phyloP scores from a whole-genome alignment of 2,888 invertebrate species.

The Sylvicola cinctus region DNA sequence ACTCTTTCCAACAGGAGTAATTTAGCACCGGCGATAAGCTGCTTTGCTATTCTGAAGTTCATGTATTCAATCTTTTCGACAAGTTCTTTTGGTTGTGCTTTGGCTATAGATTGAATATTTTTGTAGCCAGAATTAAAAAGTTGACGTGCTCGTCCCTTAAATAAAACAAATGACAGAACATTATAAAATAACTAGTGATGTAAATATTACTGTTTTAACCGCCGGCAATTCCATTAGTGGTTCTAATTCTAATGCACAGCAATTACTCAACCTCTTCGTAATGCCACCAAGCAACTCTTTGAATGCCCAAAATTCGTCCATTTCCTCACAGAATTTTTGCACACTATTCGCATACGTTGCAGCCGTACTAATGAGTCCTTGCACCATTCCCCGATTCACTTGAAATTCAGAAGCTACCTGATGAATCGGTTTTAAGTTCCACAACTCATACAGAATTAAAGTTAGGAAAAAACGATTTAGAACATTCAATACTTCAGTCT shows the following conservation, averaged over 20 bases:
- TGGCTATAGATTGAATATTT: slow-evolving; percentile 54
- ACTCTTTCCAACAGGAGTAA: slow-evolving; percentile 63
- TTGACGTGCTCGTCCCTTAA: slow-evolving; percentile 63
- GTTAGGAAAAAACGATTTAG: slow-evolving; percentile 68
- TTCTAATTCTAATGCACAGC: slow-evolving; percentile 58
- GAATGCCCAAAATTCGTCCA: slow-evolving; percentile 68
- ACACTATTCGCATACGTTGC: slow-evolving; percentile 56
- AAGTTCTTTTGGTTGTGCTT: slow-evolving; percentile 41
- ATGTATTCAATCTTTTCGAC: slow-evolving; percentile 45
- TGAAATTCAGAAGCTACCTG: slow-evolving; percentile 48
- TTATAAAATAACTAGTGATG: neutral
- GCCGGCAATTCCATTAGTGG: slow-evolving; percentile 74
- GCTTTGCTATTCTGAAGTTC: slow-evolving; percentile 47
- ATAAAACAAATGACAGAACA: slow-evolving; percentile 9
- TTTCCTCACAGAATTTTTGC: slow-evolving; percentile 57
- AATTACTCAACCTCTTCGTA: slow-evolving; percentile 53
- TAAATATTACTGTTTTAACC: slow-evolving; percentile 47
- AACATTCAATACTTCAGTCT: slow-evolving; percentile 38
- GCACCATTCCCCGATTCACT: slow-evolving; percentile 58
- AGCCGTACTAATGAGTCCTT: slow-evolving; percentile 49
- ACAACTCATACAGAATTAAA: slow-evolving; percentile 61
- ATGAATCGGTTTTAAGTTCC: slow-evolving; percentile 44
- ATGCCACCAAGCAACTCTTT: slow-evolving; percentile 53
- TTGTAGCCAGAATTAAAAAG: slow-evolving; percentile 66
- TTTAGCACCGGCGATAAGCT: slow-evolving; percentile 78